Base-by-base conservation (phyloP, 2,888 invertebrate genomes). In the Dinocampus coccinellae region DNA sequence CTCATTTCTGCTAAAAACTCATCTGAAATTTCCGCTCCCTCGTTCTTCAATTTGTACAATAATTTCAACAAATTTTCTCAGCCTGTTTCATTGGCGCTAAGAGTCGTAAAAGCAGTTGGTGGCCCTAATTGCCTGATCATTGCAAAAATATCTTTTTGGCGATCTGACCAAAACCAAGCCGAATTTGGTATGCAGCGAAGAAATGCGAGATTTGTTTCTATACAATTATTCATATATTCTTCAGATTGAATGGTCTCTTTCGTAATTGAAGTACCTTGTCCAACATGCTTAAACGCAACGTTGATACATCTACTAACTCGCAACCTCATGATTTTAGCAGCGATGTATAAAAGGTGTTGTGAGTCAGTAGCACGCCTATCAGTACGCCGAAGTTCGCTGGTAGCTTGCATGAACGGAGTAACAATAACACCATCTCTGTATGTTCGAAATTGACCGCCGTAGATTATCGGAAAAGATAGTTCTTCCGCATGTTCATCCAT, bases 71-170 rank as follows among this genome's bases (percentile, higher is more conserved):
- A 73, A 75, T 61, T 73, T 36, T 74, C 3, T 87, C 87, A 88
- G 42, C 79, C 75, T 73, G 82, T 75, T 82, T 88, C 88, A 77
- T 87, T 87, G 0, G 87, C 87, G 80, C 87, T 87, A 78, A 88
- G 11, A 77, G 87, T 83, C 77, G 85, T 65, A 83, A 88, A 78
- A 77, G 81, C 76, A 77, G 86, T 86, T 69, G 86, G 87, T 75
- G 77, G 79, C 10, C 87, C 86, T 22, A 82, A 75, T 76, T 88
- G 86, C 26, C 86, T 61, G 26, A 87, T 88, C 83, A 87, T 88
- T 11, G 86, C 85, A 69, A 87, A 87, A 58, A 87, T 75, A 77
- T 87, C 84, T 78, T 78, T 81, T 82, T 87, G 87, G 1, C 84
- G 70, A 63, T 80, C 71, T 39, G 79, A 53, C 88, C 88, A 87